Conservation (phyloP, 2,888 invertebrate species). For the Anaspis maculata region DNA sequence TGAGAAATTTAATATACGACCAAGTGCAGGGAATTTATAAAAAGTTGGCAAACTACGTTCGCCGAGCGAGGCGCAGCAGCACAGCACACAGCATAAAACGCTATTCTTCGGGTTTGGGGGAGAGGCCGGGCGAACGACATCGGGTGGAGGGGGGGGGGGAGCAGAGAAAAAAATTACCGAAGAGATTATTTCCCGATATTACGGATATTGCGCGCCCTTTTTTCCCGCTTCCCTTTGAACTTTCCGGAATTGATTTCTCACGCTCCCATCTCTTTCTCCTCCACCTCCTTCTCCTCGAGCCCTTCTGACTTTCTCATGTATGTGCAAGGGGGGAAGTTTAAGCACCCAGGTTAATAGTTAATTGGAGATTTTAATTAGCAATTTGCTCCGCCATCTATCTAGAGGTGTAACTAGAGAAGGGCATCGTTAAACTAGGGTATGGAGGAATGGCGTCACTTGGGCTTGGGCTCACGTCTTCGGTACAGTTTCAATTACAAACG, state of each 20-base stretch:
- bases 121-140: too few relatives aligned
- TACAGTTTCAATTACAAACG: too few relatives aligned
- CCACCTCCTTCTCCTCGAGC: too few relatives aligned
- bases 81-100: conserved; percentile 10
- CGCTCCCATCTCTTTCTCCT: conserved; percentile 3
- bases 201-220: conserved; percentile 12
- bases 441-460: too few relatives aligned
- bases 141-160: too few relatives aligned
- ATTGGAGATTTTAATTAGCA: not conserved
- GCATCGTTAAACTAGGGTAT: too few relatives aligned
- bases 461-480: too few relatives aligned
- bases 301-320: too few relatives aligned
- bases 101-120: conserved; percentile 12
- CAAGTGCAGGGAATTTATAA: conserved; percentile 23
- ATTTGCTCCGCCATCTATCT: not conserved
- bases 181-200: conserved; percentile 15
- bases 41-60: conserved; percentile 19
- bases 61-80: too few relatives aligned
- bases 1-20: conserved; percentile 27
- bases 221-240: conserved; percentile 9
- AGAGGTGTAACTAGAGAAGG: too few relatives aligned
- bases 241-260: conserved; percentile 9
- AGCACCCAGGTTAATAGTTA: conserved; percentile 1
- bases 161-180: conserved; percentile 5
- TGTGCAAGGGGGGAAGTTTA: too few relatives aligned